Conservation (phyloP, 2,888 invertebrate genomes). For the Dryocosmus kuriphilus region DNA sequence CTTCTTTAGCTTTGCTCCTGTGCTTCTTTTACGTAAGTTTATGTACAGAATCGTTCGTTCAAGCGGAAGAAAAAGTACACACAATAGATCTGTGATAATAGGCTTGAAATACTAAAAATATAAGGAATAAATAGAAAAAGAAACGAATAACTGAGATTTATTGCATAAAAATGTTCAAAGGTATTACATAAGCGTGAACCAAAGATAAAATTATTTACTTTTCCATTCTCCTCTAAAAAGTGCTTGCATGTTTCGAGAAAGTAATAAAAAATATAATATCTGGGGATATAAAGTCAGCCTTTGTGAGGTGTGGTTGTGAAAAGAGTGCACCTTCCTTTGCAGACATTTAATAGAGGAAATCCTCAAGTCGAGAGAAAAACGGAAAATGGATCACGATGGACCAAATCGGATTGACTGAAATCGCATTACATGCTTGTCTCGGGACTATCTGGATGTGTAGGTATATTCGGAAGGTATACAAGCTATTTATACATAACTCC, state of each 20-base stretch:
- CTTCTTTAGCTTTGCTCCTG: conserved; percentile 2
- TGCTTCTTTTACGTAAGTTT: neutral
- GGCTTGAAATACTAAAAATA: neutral
- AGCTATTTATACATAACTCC: neutral
- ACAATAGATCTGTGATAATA: neutral
- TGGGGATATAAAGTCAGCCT: neutral
- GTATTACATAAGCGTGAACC: neutral
- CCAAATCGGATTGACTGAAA: neutral
- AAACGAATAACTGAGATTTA: neutral
- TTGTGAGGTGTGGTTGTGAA: neutral
- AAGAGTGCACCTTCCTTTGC: neutral
- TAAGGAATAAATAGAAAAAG: neutral
- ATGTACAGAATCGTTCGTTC: neutral
- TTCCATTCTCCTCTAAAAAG: too few species aligned
- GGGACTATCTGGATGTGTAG: neutral
- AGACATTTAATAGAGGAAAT: neutral
- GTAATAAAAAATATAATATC: neutral
- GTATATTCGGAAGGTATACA: neutral
- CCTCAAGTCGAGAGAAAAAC: neutral
- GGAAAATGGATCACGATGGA: neutral
- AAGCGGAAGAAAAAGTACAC: neutral
- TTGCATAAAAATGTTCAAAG: too few species aligned
- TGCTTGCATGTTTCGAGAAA: neutral
- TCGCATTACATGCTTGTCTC: neutral
- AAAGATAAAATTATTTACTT: too few species aligned